A percentile compares a stretch with the other conserved stretches of the same genome.
phyloP scores from a whole-genome alignment of 2,888 invertebrate genomes.

The Kuschelorhynchus macadamiae region DNA sequence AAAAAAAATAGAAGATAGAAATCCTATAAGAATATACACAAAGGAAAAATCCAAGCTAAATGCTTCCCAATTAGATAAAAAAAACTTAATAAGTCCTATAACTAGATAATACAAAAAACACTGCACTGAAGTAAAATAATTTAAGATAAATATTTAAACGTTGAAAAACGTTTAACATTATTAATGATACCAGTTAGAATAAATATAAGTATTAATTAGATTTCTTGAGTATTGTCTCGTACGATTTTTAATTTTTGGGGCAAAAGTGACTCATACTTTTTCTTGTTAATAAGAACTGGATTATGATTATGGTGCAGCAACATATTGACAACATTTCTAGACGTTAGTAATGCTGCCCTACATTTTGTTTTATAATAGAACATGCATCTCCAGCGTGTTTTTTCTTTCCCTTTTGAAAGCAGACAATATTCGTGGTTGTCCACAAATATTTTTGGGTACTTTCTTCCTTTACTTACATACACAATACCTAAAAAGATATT shows the following conservation, averaged over 20 bases:
- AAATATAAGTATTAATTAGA: too few relatives aligned
- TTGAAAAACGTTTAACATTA: too few relatives aligned
- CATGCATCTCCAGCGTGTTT: slow-evolving; percentile 60
- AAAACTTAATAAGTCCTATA: too few relatives aligned
- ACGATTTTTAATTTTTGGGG: background rate
- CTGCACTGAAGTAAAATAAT: too few relatives aligned
- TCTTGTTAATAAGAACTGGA: slow-evolving; percentile 21
- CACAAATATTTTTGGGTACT: slow-evolving; percentile 53
- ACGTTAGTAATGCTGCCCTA: slow-evolving; percentile 53
- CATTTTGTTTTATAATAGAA: slow-evolving; percentile 58
- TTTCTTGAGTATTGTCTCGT: background rate
- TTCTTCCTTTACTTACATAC: slow-evolving; percentile 49
- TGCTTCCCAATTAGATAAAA: too few relatives aligned
- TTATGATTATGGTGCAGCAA: slow-evolving; percentile 51
- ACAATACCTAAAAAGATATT: slow-evolving; percentile 51
- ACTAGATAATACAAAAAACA: too few relatives aligned
- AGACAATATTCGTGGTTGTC: slow-evolving; percentile 55
- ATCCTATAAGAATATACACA: too few relatives aligned
- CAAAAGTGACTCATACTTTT: slow-evolving; percentile 5
- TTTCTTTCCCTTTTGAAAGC: slow-evolving; percentile 51
- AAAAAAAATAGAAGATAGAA: too few relatives aligned
- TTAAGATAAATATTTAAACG: too few relatives aligned
- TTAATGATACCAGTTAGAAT: too few relatives aligned
- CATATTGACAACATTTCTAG: slow-evolving; percentile 50
- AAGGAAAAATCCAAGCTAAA: too few relatives aligned